phyloP scores from a whole-genome alignment of 2,113 vertebrate genomes.

The Microtus richardsoni region DNA sequence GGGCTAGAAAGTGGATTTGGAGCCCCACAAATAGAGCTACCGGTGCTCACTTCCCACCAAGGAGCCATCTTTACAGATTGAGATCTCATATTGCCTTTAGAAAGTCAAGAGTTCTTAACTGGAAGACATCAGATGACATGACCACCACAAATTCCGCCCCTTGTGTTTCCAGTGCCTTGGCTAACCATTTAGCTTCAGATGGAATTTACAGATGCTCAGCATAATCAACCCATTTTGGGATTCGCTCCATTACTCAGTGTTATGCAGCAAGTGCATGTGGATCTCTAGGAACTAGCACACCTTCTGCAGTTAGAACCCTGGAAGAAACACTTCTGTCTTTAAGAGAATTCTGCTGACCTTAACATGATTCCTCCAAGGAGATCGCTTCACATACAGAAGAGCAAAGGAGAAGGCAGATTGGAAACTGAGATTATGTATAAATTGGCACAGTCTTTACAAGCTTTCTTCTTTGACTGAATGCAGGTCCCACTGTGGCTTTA shows the following conservation, averaged over 20 bases:
- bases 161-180: constrained; percentile 25
- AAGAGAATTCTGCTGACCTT: neutral
- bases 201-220: neutral
- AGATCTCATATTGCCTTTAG: neutral
- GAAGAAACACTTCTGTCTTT: constrained; percentile 52
- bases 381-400: neutral
- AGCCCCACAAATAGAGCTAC: neutral
- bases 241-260: neutral
- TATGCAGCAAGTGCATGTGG: neutral
- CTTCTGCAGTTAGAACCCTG: neutral
- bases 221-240: neutral
- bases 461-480: neutral
- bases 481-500: neutral
- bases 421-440: constrained; percentile 18
- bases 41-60: neutral
- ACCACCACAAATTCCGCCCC: neutral
- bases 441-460: neutral
- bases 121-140: neutral
- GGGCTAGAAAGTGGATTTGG: neutral
- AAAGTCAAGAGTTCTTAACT: neutral
- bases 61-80: neutral
- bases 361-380: constrained; percentile 43
- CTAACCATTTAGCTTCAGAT: constrained; percentile 36
- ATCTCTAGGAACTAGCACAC: constrained; percentile 31
- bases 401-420: neutral